Evolutionary conservation across 2,113 vertebrate species (phyloP), one percentile per base, ranked within the genome.

Genomic region (Murina feae): DNA sequence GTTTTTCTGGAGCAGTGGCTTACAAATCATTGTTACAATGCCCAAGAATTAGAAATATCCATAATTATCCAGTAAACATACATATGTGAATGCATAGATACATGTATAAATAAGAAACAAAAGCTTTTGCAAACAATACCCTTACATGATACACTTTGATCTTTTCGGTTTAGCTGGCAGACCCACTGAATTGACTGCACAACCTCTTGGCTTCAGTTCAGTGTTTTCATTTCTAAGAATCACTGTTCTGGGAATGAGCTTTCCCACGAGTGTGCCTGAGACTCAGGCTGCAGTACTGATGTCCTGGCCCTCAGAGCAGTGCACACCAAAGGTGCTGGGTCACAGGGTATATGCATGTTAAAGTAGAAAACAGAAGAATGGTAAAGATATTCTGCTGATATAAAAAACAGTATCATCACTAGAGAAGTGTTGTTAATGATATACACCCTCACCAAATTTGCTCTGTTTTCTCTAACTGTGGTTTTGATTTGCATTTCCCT

Each of bases 211-310:
- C n/a, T 92, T 92, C 49, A 85, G 39, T 60, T 49, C 35, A 81
- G 53, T 66, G 28, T 30, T 91, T 95, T 90, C 66, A 66, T 81
- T 66, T 93, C 74, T 95, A 87, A 82, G 74, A 96, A 83, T 89
- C 47, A 82, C 37, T 89, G 58, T 84, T 69, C 32, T 76, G 35
- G 17, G n/a, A 84, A 13, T 53, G 1, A 63, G 47, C 16, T 82
- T 89, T 44, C 66, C 58, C 28, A 55, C 0, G 2, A 85, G 11
- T 16, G 0, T 72, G 69, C 23, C 32, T 25, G 49, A 55, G n/a
- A 93, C 21, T 28, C 32, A 76, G 17, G 23, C 17, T 35, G 42
- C n/a, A 60, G 66, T 14, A 69, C 23, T 60, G n/a, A 86, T 17
- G 17, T 32, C 42, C 55, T 1, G 8, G 68, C n/a, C 53, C 68